Evolutionary conservation across 2,888 invertebrate species (phyloP), one percentile per base, ranked within the genome.

Genomic region (Acheta domesticus): DNA sequence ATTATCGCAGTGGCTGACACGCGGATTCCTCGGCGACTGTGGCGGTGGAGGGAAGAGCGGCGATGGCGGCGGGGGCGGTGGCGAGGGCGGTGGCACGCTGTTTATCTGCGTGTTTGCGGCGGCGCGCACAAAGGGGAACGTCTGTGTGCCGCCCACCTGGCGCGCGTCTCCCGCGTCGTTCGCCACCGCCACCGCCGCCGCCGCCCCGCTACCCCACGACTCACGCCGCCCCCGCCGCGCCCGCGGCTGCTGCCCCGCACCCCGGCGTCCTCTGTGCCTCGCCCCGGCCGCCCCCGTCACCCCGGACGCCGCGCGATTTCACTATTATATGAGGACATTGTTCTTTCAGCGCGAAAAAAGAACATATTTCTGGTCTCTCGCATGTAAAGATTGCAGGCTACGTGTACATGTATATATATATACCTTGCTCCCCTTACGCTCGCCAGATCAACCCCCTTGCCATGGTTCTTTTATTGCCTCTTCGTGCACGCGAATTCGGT

Each of bases 401-500:
- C 76, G 76, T 48, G 49, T 48, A 74, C 74, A n/a, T 74, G 78
- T 16, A n/a, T 78, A 49, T 36, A 48, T 76, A 20, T 50, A 48
- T 76, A 62, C 50, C 74, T 48, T 48, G 78, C 74, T n/a, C 48
- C 76, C 20, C 78, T 78, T 78, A 48, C 75, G 75, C 75, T 75
- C 50, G 50, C 48, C 19, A 73, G 74, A 77, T 49, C 79, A 79
- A 49, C 50, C 23, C 78, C 78, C 21, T 48, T 50, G 21, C 23
- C 78, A 80, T 76, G 76, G 62, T 80, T 80, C 80, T 80, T 80
- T 80, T 80, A 80, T 80, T 80, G 80, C 80, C 77, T 79, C 50
- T 36, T 62, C 23, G 77, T 74, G 75, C 36, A 62, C 77, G 73
- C 48, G 77, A 23, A 49, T 62, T 49, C 50, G 50, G 76, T 76